Evolutionary conservation across 2,797 vertebrate species (phyloP).

Genomic region (Anniella stebbinsi): DNA sequence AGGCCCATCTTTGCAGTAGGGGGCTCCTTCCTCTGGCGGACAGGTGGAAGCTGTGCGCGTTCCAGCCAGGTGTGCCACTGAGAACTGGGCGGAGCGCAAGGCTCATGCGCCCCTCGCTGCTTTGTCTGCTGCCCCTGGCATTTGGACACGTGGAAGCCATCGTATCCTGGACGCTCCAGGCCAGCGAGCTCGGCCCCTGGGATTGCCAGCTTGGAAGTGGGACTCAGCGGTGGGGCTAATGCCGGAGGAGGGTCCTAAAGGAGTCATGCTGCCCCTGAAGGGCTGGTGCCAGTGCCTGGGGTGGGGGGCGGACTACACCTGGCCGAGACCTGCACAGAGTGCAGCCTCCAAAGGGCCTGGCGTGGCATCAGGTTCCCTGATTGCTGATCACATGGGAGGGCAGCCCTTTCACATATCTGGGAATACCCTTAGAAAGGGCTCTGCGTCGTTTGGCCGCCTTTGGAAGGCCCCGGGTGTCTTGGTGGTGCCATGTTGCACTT

Average conservation of each 20-base stretch:
- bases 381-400: too few species aligned
- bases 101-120: background rate
- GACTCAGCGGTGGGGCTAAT: background rate
- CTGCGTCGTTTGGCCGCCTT: too few species aligned
- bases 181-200: background rate
- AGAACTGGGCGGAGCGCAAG: background rate
- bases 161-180: background rate
- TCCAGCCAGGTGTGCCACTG: background rate
- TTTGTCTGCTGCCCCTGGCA: background rate
- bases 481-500: too few species aligned
- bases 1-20: background rate
- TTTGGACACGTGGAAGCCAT: background rate
- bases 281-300: too few species aligned
- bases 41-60: background rate
- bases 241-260: background rate
- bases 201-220: background rate
- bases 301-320: too few species aligned
- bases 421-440: too few species aligned
- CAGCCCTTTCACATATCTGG: too few species aligned
- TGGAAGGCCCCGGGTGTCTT: too few species aligned
- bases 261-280: too few species aligned
- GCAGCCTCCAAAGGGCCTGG: too few species aligned
- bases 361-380: too few species aligned
- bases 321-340: too few species aligned
- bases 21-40: background rate